Evolutionary conservation across 92 coral and sea anemone genomes (phyloP), one percentile per base, ranked within the genome.

Genomic region (Montipora capitata): DNA sequence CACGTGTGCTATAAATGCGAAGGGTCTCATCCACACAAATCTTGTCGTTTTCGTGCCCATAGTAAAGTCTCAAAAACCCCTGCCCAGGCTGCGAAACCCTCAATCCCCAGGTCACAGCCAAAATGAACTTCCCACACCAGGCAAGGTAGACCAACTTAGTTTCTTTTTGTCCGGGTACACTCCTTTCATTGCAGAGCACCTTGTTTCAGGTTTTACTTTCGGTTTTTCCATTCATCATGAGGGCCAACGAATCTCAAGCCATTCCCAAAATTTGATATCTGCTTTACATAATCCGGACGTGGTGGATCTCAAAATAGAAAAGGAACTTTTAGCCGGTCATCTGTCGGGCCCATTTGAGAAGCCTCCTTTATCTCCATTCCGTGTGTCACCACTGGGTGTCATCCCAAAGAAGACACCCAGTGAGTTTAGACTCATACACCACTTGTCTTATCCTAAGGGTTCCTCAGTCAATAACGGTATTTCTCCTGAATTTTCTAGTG

Each of bases 381-480:
- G 85, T 3, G 75, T 93, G 49, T 93, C 94, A 12, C 96, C 96
- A 7, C 65, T 90, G 61, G 96, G 96, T 13, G 86, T 89, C 18
- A 86, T 92, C 27, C 95, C 95, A 40, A 85, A 92, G 73, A 89
- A 89, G 84, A 64, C 45, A 2, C 93, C 90, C 3, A 83, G 91
- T 27, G 88, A 92, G 67, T 89, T 92, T 76, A 74, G 93, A 15
- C 35, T 89, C 20, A 85, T 92, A 2, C 96, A 90, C 65, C 94
- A 93, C 49, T 64, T 93, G 67, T 86, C 96, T 7, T 90, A 58
- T 82, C 96, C 96, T 2, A 75, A 80, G n/a, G 94, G 94, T 40
- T 75, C 89, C 40, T 93, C 96, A 11, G 92, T 90, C 13, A 93
- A 93, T 68, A 92, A 90, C 78, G 94, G 96, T 74, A 90, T 93